Percentiles rank a stretch among this genome's conserved stretches.
Conservation (phyloP, 2,888 invertebrate species). For the Drosophila silvestris region DNA sequence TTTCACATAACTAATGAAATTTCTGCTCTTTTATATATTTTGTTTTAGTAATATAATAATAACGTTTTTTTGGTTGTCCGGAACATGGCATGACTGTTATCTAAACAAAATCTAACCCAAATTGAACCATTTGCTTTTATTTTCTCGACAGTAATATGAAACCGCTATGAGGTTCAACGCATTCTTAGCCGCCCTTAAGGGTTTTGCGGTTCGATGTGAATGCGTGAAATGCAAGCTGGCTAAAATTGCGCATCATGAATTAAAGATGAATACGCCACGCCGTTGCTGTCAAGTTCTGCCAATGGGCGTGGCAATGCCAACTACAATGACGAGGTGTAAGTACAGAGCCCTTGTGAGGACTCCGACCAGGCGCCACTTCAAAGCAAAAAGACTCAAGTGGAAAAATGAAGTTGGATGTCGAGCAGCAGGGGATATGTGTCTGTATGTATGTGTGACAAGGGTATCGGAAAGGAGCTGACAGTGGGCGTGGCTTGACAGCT, state of each 20-base stretch:
- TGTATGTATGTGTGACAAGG: not conserved
- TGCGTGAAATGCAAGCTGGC: conserved; percentile 33
- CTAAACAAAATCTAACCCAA: not conserved
- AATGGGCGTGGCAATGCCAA: conserved; percentile 51
- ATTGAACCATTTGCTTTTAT: conserved; percentile 5
- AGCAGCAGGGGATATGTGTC: not conserved
- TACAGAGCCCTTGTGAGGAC: conserved; percentile 12
- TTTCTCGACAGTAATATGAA: not conserved
- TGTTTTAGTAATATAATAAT: not conserved
- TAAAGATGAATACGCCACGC: conserved; percentile 69
- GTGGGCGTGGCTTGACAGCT: conserved; percentile 19
- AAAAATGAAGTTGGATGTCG: conserved; percentile 23
- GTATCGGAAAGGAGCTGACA: not conserved
- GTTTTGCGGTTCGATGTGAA: conserved; percentile 21
- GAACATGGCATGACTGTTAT: not conserved
- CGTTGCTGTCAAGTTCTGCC: conserved; percentile 20
- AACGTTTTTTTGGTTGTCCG: not conserved
- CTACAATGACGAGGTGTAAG: conserved; percentile 50
- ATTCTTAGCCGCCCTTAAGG: conserved; percentile 26
- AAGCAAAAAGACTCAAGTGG: conserved; percentile 48
- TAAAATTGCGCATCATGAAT: conserved; percentile 67
- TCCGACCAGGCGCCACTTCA: conserved; percentile 46
- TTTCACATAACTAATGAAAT: not conserved
- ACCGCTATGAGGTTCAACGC: conserved; percentile 3
- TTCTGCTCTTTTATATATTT: not conserved